Conservation (phyloP, 2,113 vertebrate genomes). For the Aythya baeri region DNA sequence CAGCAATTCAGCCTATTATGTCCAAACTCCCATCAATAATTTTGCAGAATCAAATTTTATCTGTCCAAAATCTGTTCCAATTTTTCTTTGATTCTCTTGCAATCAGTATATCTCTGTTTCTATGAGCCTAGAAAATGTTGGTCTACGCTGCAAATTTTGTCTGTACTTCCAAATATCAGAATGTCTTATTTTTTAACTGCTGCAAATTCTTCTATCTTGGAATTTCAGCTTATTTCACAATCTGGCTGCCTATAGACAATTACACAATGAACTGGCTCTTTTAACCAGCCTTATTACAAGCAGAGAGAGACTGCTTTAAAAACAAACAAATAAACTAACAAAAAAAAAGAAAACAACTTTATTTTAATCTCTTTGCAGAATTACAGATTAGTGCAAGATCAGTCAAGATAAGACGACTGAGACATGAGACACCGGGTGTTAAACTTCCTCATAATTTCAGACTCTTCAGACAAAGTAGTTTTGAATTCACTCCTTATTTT, state of each 20-base stretch:
- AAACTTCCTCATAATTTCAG: not conserved
- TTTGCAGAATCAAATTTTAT: not conserved
- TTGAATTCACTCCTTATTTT: conserved; percentile 18
- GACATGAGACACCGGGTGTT: fast-evolving
- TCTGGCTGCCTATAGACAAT: not conserved
- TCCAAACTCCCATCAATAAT: not conserved
- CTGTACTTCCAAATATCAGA: not conserved
- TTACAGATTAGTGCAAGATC: not conserved
- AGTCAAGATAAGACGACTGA: not conserved
- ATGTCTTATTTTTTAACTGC: not conserved
- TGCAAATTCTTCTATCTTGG: not conserved
- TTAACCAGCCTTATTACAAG: not conserved
- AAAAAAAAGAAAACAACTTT: not conserved
- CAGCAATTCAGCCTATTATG: not conserved
- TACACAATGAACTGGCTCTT: not conserved
- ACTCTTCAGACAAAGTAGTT: conserved; percentile 6
- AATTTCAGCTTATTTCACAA: not conserved
- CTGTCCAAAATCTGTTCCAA: not conserved
- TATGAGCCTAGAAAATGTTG: not conserved
- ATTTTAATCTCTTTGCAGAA: not conserved
- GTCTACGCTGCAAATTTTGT: not conserved
- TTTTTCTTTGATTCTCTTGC: not conserved
- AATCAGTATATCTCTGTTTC: not conserved
- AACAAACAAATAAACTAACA: too few relatives aligned
- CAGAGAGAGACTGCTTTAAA: not conserved